These are phyloP conservation scores for Machimus atricapillus DNA, from an alignment of 2,888 invertebrate species.

Conservation along the genomic window DNA sequence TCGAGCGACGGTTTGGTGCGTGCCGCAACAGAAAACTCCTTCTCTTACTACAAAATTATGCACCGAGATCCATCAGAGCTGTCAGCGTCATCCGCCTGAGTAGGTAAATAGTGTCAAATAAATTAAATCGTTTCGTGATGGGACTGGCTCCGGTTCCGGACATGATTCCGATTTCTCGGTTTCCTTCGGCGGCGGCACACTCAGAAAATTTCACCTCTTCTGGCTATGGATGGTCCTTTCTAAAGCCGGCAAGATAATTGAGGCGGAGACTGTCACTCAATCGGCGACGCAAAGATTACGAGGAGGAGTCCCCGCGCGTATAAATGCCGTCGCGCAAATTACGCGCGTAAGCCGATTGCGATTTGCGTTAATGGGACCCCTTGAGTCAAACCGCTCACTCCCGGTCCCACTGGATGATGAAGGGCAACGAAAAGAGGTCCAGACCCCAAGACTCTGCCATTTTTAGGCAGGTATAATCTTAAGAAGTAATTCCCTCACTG, in stretches of 20 bases:
- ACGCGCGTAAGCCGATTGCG: constrained; percentile 18
- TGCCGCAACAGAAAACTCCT: background rate
- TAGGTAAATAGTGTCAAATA: constrained; percentile 32
- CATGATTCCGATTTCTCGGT: background rate
- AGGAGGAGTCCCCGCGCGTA: background rate
- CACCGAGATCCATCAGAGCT: constrained; percentile 10
- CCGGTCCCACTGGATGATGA: background rate
- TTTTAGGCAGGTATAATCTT: background rate
- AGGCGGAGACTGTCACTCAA: constrained; percentile 17
- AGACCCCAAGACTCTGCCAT: background rate
- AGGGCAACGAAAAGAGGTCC: background rate
- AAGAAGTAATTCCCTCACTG: background rate
- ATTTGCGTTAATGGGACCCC: background rate
- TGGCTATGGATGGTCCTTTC: constrained; percentile 13
- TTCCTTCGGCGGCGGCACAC: background rate
- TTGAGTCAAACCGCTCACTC: background rate
- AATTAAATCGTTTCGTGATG: constrained; percentile 3
- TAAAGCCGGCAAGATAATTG: constrained; percentile 15
- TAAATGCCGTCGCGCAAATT: constrained; percentile 24
- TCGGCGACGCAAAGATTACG: background rate
- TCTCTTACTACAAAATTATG: constrained; percentile 11
- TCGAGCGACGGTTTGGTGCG: background rate
- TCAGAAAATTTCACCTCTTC: constrained; percentile 22
- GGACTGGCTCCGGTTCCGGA: background rate
- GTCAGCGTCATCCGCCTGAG: constrained; percentile 11